Conservation (phyloP, 2,888 invertebrate species). For the Stenichneumon culpator region DNA sequence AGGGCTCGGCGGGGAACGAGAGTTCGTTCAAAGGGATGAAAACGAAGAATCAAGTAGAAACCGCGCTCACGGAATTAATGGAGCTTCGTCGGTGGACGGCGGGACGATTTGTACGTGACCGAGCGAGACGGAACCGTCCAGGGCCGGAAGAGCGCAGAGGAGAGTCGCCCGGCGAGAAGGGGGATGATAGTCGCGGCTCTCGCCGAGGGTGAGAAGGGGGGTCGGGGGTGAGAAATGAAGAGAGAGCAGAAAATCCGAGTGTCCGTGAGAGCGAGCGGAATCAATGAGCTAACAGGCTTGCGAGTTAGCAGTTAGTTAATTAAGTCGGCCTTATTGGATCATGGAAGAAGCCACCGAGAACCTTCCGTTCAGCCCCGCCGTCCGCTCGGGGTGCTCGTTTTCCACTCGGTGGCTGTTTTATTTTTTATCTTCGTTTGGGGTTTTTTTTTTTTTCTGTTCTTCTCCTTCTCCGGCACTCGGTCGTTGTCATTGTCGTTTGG, state of each 20-base stretch:
- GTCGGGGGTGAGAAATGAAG: constrained; percentile 56
- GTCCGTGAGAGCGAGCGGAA: constrained; percentile 72
- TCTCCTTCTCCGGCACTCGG: constrained; percentile 39
- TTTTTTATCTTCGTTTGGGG: constrained; percentile 18
- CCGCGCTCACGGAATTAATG: constrained; percentile 45
- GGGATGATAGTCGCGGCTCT: not conserved
- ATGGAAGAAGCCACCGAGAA: constrained; percentile 79
- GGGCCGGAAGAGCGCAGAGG: not conserved
- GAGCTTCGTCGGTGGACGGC: constrained; percentile 31
- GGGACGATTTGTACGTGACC: not conserved
- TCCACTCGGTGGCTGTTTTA: constrained; percentile 2
- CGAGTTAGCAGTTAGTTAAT: constrained; percentile 84
- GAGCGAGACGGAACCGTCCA: constrained; percentile 18
- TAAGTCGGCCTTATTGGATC: constrained; percentile 85
- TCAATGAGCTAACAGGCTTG: constrained; percentile 85
- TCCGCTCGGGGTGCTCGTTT: constrained; percentile 50
- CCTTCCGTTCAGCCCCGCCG: constrained; percentile 59
- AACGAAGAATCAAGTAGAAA: constrained; percentile 32
- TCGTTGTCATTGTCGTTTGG: constrained; percentile 71
- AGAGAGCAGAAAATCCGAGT: constrained; percentile 58
- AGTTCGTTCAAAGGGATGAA: constrained; percentile 4
- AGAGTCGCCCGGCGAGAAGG: constrained; percentile 23
- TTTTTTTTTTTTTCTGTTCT: constrained; percentile 7
- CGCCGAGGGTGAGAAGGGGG: not conserved
- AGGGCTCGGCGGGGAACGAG: too few relatives aligned